These are phyloP conservation scores for Pomacea canaliculata DNA, from an alignment of 2,888 invertebrate genomes.

Conservation along the genomic window DNA sequence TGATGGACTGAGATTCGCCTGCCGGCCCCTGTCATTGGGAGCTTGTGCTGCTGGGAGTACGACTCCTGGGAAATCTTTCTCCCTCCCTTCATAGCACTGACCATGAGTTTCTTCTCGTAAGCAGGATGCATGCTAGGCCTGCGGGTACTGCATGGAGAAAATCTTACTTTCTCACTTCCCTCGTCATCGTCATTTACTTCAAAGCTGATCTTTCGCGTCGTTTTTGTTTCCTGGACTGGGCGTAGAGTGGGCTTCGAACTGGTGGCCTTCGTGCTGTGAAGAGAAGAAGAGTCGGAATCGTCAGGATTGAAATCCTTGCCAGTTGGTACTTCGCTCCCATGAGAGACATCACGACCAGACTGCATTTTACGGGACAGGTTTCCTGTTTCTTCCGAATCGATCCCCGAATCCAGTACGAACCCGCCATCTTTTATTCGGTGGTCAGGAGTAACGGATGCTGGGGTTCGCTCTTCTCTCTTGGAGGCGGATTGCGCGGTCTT, in stretches of 20 bases:
- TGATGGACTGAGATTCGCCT: not conserved
- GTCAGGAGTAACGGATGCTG: not conserved
- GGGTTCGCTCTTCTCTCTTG: too few relatives aligned
- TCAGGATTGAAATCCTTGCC: not conserved
- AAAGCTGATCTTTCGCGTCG: too few relatives aligned
- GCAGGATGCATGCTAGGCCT: not conserved
- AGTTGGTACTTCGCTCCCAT: not conserved
- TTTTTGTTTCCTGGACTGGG: too few relatives aligned
- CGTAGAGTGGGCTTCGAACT: too few relatives aligned
- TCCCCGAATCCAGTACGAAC: conserved; percentile 17
- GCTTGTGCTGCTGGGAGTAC: not conserved
- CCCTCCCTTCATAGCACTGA: not conserved
- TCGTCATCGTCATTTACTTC: not conserved
- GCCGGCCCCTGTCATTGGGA: not conserved
- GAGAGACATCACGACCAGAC: not conserved
- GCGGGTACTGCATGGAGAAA: not conserved
- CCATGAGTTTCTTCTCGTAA: conserved; percentile 14
- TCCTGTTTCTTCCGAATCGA: conserved; percentile 14
- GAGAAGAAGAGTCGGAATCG: not conserved
- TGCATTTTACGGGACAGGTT: conserved; percentile 6
- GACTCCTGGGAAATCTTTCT: conserved; percentile 11
- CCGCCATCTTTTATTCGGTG: not conserved
- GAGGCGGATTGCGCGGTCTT: too few relatives aligned
- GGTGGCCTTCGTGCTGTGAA: not conserved
- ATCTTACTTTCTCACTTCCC: not conserved